These are phyloP conservation scores for Okamejei kenojei DNA, from an alignment of 2,797 vertebrate genomes.

Conservation along the genomic window DNA sequence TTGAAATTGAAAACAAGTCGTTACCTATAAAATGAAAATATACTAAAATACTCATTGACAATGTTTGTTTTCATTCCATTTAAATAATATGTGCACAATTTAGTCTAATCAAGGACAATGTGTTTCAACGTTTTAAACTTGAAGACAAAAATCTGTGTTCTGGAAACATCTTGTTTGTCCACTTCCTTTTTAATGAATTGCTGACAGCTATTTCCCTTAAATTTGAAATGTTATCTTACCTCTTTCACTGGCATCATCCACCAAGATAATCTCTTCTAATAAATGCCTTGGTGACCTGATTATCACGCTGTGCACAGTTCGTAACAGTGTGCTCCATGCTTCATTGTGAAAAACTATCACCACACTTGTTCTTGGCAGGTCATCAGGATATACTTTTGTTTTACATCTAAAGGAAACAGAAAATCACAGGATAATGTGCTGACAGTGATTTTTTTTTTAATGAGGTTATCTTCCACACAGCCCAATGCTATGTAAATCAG, in stretches of 20 bases:
- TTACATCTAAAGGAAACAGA: conserved; percentile 71
- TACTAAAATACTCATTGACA: no score
- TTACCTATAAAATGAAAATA: not conserved
- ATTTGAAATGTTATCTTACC: conserved; percentile 56
- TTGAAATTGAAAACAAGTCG: not conserved
- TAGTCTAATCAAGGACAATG: not conserved
- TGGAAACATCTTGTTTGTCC: conserved; percentile 6
- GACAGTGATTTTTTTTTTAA: not conserved
- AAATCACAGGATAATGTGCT: conserved; percentile 1
- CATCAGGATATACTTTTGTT: conserved; percentile 89
- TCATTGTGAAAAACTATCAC: conserved; percentile 98
- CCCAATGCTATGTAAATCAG: not conserved
- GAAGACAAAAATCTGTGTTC: not conserved
- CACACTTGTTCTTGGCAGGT: conserved; percentile 88
- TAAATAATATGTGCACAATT: no score
- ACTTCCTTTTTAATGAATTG: conserved; percentile 16
- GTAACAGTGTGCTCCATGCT: conserved; percentile 90
- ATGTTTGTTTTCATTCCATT: no score
- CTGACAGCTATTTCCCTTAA: not conserved
- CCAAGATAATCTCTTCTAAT: conserved; percentile 89
- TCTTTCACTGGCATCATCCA: conserved; percentile 95
- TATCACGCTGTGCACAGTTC: conserved; percentile 92
- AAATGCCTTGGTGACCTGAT: conserved; percentile 85
- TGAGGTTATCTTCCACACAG: not conserved
- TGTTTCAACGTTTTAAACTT: not conserved